A percentile compares a stretch with the other conserved stretches of the same genome.
Conservation (phyloP, 1,140 invertebrate species). For the Monochamus saltuarius region DNA sequence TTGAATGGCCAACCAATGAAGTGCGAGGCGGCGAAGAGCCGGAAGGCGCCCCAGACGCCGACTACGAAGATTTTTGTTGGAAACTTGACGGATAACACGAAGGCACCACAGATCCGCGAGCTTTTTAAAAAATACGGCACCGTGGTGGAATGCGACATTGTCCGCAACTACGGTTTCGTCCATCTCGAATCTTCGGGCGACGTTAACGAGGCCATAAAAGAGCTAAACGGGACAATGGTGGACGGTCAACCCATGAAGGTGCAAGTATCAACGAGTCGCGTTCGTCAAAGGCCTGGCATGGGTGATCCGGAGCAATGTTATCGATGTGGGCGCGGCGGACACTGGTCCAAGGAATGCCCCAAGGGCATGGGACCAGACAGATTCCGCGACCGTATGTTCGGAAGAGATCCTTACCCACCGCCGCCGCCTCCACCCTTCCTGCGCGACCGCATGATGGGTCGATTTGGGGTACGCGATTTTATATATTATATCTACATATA, state of each 20-base stretch:
- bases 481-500: constrained; percentile 13
- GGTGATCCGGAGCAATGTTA: constrained; percentile 93
- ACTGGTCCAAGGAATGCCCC: constrained; percentile 94
- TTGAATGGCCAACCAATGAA: constrained; percentile 87
- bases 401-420: constrained; percentile 79
- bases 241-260: constrained; percentile 87
- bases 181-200: constrained; percentile 81
- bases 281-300: constrained; percentile 90
- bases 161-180: constrained; percentile 90
- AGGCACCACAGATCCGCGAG: constrained; percentile 81
- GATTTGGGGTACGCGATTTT: constrained; percentile 68
- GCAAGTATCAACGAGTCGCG: constrained; percentile 86
- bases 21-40: constrained; percentile 86
- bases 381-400: constrained; percentile 80
- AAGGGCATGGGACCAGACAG: constrained; percentile 74
- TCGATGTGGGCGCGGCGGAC: constrained; percentile 87
- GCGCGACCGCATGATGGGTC: constrained; percentile 82
- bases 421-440: constrained; percentile 83
- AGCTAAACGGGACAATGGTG: constrained; percentile 79
- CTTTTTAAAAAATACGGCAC: constrained; percentile 86
- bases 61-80: constrained; percentile 90
- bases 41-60: constrained; percentile 79
- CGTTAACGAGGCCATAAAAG: constrained; percentile 82
- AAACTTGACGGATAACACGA: constrained; percentile 85
- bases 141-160: constrained; percentile 88